phyloP scores from a whole-genome alignment of 2,797 vertebrate species.

The Poecilia gillii region DNA sequence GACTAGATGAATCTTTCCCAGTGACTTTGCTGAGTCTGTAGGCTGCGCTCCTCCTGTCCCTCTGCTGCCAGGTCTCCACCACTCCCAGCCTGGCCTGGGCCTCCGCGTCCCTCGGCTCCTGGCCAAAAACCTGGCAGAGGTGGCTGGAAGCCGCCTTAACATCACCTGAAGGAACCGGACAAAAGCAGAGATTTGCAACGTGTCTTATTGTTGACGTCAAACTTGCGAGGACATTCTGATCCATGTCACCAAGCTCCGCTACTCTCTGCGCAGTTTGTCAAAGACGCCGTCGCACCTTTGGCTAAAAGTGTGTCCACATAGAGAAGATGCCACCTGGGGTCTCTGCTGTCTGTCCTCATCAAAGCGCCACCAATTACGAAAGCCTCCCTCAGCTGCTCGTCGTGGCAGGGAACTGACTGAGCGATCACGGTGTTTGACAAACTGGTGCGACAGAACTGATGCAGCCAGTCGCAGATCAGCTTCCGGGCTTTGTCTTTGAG shows the following conservation, averaged over 20 bases:
- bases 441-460: constrained; percentile 77
- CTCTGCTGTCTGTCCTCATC: constrained; percentile 76
- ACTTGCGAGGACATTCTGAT: constrained; percentile 3
- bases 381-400: constrained; percentile 77
- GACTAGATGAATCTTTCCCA: constrained; percentile 75
- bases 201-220: not conserved
- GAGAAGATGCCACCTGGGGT: constrained; percentile 83
- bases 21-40: constrained; percentile 82
- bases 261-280: constrained; percentile 2
- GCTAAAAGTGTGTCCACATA: constrained; percentile 85
- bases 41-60: constrained; percentile 67
- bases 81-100: constrained; percentile 86
- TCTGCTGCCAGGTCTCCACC: constrained; percentile 84
- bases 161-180: constrained; percentile 76
- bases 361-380: constrained; percentile 79
- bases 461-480: constrained; percentile 86
- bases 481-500: constrained; percentile 84
- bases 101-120: constrained; percentile 74
- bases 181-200: constrained; percentile 8
- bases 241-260: constrained; percentile 5
- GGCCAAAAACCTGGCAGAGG: constrained; percentile 83
- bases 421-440: constrained; percentile 70
- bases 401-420: constrained; percentile 53
- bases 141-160: constrained; percentile 80
- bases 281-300: constrained; percentile 76